These are phyloP conservation scores for Tetanocera ferruginea DNA, from an alignment of 2,888 invertebrate species.

Conservation along the genomic window DNA sequence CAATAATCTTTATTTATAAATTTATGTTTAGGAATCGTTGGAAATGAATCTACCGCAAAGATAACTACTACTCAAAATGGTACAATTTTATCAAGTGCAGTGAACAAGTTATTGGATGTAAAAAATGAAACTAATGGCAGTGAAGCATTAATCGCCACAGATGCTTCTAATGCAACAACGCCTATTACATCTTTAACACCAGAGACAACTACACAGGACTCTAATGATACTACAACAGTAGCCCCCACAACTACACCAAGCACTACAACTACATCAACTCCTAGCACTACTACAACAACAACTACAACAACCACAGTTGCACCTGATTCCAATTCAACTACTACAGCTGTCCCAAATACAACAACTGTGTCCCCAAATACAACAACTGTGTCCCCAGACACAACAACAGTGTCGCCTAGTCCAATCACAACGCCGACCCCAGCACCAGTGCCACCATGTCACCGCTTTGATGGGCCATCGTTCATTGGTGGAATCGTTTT, in stretches of 20 bases:
- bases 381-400: conserved; percentile 48
- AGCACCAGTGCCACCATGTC: conserved; percentile 60
- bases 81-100: too few relatives aligned
- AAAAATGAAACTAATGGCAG: too few relatives aligned
- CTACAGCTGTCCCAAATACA: conserved; percentile 50
- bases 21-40: too few relatives aligned
- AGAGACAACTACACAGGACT: conserved; percentile 41
- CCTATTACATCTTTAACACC: conserved; percentile 11
- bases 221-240: conserved; percentile 18
- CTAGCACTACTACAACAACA: conserved; percentile 33
- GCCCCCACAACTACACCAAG: conserved; percentile 33
- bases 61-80: too few relatives aligned
- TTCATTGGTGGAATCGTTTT: conserved; percentile 90
- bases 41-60: too few relatives aligned
- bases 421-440: conserved; percentile 49
- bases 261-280: conserved; percentile 32
- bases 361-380: conserved; percentile 44
- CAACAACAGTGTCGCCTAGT: conserved; percentile 51
- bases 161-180: background rate
- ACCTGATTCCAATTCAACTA: conserved; percentile 37
- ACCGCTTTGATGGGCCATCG: conserved; percentile 81
- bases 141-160: background rate
- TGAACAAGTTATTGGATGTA: too few relatives aligned
- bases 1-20: too few relatives aligned
- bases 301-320: conserved; percentile 48